phyloP scores from a whole-genome alignment of 2,797 vertebrate genomes.

The Anolis apletophallus region DNA sequence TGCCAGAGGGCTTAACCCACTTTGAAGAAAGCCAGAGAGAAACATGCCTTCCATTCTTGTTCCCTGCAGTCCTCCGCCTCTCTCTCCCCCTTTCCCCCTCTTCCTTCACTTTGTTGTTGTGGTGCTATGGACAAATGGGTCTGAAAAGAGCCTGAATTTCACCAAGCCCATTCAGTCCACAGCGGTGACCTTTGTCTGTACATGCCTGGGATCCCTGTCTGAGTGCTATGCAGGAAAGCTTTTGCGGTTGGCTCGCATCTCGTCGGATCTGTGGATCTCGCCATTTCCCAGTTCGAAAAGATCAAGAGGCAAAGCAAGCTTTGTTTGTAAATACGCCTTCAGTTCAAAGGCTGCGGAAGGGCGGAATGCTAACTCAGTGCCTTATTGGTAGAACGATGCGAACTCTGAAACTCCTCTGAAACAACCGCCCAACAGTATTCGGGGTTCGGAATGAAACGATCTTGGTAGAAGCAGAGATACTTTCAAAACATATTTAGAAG shows the following conservation, averaged over 20 bases:
- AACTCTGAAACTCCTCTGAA: too few species aligned
- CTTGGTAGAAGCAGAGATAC: too few species aligned
- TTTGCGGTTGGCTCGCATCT: not conserved
- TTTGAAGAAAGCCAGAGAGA: not conserved
- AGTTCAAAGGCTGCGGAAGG: not conserved
- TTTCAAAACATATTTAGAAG: too few species aligned
- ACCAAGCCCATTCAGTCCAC: not conserved
- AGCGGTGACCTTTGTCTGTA: accelerated
- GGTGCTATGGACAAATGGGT: not conserved
- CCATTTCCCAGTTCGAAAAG: not conserved
- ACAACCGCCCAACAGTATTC: too few species aligned
- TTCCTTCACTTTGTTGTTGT: not conserved
- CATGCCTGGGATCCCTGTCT: not conserved
- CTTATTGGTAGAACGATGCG: too few species aligned
- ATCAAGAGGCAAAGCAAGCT: not conserved
- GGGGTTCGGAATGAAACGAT: too few species aligned
- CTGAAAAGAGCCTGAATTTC: not conserved
- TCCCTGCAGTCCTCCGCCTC: not conserved
- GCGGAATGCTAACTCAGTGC: not conserved
- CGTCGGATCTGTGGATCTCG: not conserved
- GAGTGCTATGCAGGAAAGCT: not conserved
- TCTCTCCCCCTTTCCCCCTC: not conserved
- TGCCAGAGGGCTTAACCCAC: constrained; percentile 17
- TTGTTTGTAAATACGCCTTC: not conserved
- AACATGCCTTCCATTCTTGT: too few species aligned